Base-by-base conservation (phyloP, 2,113 vertebrate species). In the Rhagologus leucostigma region DNA sequence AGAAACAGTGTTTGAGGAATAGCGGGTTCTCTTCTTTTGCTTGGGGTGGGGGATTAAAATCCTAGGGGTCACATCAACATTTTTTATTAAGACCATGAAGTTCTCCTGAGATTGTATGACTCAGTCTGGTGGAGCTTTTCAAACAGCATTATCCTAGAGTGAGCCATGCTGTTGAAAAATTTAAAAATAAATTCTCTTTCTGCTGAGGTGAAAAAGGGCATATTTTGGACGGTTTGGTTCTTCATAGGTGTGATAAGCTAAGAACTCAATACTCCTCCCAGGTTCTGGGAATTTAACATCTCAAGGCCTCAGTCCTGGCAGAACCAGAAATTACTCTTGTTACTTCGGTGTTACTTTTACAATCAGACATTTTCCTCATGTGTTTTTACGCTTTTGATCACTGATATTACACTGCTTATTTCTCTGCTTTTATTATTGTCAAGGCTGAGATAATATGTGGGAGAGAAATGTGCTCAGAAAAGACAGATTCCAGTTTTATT, bases 401-500 rank as follows among this genome's bases (percentile, higher is more conserved):
- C 52, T 68, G 60, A 64, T 52, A 86, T 24, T 74, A 14, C 44
- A 42, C 52, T 52, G 21, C 87, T 96, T 89, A 84, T 93, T 90
- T 90, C 56, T 90, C 68, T 81, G n/a, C 44, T 93, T 84, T 81
- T 79, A 42, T 78, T 90, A 52, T 26, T 75, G 52, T 60, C 80
- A 84, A 74, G 52, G 60, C 49, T 78, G 64, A 86, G 95, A 89
- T 71, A 84, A 77, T 68, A 33, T 22, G 16, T 78, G 92, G 37
- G 18, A n/a, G 53, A 84, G 60, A 96, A 93, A 90, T 16, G n/a
- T 1, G 8, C 49, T 83, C 76, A 68, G 76, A 62, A 90, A 85
- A 89, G 85, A 91, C 57, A 91, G 57, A 53, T 42, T 89, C 33
- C 26, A 27, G 32, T 82, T 94, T 95, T 91, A 89, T 71, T 91